Percentiles rank a stretch among this genome's conserved stretches.
Conservation (phyloP, 2,888 invertebrate genomes). For the Eristalis intricaria region DNA sequence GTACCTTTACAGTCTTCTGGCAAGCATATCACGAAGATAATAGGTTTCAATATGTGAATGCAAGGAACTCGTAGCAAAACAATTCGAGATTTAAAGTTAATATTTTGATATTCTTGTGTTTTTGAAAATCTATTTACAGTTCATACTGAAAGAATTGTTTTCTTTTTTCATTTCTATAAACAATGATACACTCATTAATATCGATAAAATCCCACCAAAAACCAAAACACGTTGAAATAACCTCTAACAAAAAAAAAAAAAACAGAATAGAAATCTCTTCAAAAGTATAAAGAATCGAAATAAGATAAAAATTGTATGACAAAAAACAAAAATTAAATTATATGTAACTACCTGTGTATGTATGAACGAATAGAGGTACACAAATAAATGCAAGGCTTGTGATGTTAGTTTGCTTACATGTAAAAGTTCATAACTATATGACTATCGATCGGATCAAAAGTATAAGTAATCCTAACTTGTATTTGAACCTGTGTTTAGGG, state of each 20-base stretch:
- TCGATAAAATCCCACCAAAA: background rate
- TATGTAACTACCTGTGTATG: background rate
- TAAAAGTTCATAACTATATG: background rate
- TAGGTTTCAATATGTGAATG: background rate
- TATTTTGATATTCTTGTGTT: background rate
- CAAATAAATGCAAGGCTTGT: constrained; percentile 31
- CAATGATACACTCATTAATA: background rate
- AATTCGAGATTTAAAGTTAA: background rate
- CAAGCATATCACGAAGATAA: background rate
- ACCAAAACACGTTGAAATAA: background rate
- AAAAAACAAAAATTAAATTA: background rate
- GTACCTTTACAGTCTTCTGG: background rate
- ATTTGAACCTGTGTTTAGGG: background rate
- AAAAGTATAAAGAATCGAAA: background rate
- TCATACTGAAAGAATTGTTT: background rate
- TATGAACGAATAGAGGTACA: background rate
- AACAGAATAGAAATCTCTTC: background rate
- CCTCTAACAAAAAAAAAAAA: background rate
- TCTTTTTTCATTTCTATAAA: background rate
- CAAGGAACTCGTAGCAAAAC: background rate
- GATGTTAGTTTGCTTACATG: constrained; percentile 24
- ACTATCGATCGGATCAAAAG: background rate
- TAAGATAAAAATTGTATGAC: background rate
- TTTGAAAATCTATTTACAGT: background rate
- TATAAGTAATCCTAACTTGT: background rate